phyloP scores from a whole-genome alignment of 2,888 invertebrate genomes.

The Dryomyza anilis region DNA sequence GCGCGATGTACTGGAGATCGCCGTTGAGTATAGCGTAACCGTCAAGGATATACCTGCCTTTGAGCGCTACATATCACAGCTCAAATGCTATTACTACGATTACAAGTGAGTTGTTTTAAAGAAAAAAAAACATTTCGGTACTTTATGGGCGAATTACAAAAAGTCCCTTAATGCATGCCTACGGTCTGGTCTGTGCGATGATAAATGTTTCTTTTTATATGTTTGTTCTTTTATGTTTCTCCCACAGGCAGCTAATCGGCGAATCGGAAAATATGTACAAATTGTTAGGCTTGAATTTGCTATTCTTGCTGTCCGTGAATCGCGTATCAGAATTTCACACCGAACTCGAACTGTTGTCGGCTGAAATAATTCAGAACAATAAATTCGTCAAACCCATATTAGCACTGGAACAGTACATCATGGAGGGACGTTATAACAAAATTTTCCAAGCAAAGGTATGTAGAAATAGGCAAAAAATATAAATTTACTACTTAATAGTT shows the following conservation, averaged over 20 bases:
- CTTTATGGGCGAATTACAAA: background rate
- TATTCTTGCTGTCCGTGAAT: slow-evolving; percentile 93
- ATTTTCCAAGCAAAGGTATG: slow-evolving; percentile 83
- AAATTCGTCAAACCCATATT: slow-evolving; percentile 94
- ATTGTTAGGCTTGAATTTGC: slow-evolving; percentile 88
- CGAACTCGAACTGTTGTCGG: slow-evolving; percentile 90
- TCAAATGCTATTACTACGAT: slow-evolving; percentile 97
- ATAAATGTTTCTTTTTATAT: background rate
- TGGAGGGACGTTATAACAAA: slow-evolving; percentile 99
- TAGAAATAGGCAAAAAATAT: background rate
- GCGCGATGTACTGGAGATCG: slow-evolving; percentile 92
- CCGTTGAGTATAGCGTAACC: slow-evolving; percentile 94
- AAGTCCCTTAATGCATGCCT: background rate
- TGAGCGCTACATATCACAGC: slow-evolving; percentile 95
- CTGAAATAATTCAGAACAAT: slow-evolving; percentile 89
- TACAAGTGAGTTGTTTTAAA: slow-evolving; percentile 70
- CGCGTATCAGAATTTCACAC: slow-evolving; percentile 98
- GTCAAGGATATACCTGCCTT: slow-evolving; percentile 92
- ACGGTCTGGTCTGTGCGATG: background rate
- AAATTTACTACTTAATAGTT: slow-evolving; percentile 20
- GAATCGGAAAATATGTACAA: slow-evolving; percentile 95
- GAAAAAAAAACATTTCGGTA: background rate
- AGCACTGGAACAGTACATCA: slow-evolving; percentile 95
- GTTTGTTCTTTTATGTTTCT: background rate
- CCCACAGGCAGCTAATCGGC: slow-evolving; percentile 73